phyloP scores from a whole-genome alignment of 2,797 vertebrate genomes.

The Ctenopoma kingsleyae region DNA sequence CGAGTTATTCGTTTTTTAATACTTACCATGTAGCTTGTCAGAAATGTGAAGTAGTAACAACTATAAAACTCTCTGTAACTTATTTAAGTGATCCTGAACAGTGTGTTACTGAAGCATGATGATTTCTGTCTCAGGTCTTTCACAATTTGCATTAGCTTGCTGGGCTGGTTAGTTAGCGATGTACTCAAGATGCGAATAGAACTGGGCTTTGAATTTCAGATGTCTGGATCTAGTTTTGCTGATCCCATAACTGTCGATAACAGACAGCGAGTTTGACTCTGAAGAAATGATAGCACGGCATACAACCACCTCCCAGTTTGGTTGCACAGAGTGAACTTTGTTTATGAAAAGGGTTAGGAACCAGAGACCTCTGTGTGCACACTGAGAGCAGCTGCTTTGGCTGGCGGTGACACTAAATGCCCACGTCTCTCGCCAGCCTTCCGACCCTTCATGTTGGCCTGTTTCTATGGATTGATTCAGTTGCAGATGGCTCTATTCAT shows the following conservation, averaged over 20 bases:
- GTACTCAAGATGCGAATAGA: not conserved
- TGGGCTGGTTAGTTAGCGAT: not conserved
- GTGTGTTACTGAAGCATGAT: not conserved
- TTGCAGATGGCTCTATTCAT: slow-evolving; percentile 64
- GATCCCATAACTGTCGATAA: not conserved
- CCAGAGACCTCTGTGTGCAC: slow-evolving; percentile 22
- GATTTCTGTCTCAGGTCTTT: not conserved
- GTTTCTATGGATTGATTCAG: slow-evolving; percentile 53
- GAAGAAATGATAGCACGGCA: slow-evolving; percentile 5
- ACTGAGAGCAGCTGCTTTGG: slow-evolving; percentile 58
- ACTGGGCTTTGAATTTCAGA: not conserved
- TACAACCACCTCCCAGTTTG: slow-evolving; percentile 8
- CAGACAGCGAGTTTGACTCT: not conserved
- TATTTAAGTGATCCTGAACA: not conserved
- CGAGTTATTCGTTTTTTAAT: no score
- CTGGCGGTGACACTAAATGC: slow-evolving; percentile 34
- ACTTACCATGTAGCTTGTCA: no score
- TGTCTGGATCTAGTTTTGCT: not conserved
- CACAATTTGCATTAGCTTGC: not conserved
- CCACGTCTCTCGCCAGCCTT: slow-evolving; percentile 23
- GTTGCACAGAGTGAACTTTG: slow-evolving; percentile 22
- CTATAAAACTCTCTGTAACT: not conserved
- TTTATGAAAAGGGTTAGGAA: slow-evolving; percentile 12
- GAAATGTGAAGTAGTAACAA: not conserved
- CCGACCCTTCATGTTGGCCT: slow-evolving; percentile 36